Percentiles rank a stretch among this genome's conserved stretches.
Conservation (phyloP, 2,797 vertebrate species). For the Tadarida brasiliensis region DNA sequence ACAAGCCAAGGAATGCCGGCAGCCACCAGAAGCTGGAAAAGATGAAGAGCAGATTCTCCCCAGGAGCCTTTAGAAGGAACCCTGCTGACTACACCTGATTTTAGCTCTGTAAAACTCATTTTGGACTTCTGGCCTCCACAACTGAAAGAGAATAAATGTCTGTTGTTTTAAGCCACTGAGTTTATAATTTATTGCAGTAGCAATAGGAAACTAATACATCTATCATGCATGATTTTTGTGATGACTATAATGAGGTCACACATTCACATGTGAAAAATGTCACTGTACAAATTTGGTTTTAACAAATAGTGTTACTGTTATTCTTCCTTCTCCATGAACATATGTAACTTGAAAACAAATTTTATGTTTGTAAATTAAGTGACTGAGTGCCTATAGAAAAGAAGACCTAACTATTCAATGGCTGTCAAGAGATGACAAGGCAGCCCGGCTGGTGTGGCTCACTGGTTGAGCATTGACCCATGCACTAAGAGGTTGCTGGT, state of each 20-base stretch:
- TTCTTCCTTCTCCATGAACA: not conserved
- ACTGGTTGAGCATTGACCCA: no score
- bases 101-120: not conserved
- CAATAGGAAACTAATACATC: not conserved
- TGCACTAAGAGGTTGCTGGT: no score
- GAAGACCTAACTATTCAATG: not conserved
- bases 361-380: slow-evolving; percentile 45
- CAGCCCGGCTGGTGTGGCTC: no score
- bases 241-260: not conserved
- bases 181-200: not conserved
- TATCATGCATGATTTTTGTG: not conserved
- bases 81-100: not conserved
- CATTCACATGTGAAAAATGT: not conserved
- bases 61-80: not conserved
- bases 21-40: not conserved
- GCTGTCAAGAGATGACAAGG: not conserved
- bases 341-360: slow-evolving; percentile 35
- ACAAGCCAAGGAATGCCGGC: not conserved
- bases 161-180: not conserved
- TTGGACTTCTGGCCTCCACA: not conserved
- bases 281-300: not conserved
- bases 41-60: not conserved
- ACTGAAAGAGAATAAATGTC: not conserved
- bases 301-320: not conserved
- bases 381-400: not conserved